These are phyloP conservation scores for Cybosia mesomella DNA, from an alignment of 2,888 invertebrate genomes.

Conservation along the genomic window DNA sequence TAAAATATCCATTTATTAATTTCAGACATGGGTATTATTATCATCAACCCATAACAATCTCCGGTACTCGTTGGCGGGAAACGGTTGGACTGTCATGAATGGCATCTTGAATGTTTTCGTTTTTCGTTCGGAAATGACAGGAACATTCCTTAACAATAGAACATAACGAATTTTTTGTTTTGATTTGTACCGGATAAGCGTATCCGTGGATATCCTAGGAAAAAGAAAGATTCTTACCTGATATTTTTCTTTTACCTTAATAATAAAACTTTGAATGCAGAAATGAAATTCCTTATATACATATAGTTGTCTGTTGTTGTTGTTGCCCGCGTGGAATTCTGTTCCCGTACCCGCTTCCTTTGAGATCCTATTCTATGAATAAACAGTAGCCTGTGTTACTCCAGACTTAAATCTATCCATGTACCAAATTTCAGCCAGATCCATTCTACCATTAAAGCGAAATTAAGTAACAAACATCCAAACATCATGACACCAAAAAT, in stretches of 20 bases:
- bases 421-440: no score
- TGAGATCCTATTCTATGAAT: no score
- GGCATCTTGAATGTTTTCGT: conserved; percentile 20
- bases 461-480: no score
- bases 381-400: no score
- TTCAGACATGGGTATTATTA: neutral
- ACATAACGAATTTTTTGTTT: neutral
- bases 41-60: neutral
- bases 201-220: neutral
- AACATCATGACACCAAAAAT: no score
- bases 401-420: no score
- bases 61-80: conserved; percentile 41
- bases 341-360: no score
- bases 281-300: neutral
- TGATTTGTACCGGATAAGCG: neutral
- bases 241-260: neutral
- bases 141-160: neutral
- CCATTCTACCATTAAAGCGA: no score
- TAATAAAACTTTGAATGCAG: neutral
- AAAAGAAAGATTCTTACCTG: neutral
- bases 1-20: neutral
- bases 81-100: conserved; percentile 25
- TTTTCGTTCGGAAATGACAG: conserved; percentile 24
- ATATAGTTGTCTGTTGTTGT: no score
- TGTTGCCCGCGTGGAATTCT: no score